phyloP scores from a whole-genome alignment of 2,797 vertebrate species.

The Cossypha dichroa region DNA sequence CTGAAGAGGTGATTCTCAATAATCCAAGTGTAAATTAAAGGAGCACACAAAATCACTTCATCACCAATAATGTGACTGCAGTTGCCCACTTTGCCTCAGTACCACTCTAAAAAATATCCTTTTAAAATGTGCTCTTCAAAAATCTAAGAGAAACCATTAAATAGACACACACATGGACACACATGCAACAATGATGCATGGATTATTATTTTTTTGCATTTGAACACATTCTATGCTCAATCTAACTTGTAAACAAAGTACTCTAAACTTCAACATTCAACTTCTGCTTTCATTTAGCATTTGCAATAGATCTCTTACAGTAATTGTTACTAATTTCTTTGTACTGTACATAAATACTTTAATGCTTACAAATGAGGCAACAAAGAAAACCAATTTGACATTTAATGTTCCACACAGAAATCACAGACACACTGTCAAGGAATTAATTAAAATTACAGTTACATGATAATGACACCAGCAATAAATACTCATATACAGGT shows the following conservation, averaged over 20 bases:
- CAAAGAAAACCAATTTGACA: slow-evolving; percentile 47
- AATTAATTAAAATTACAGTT: slow-evolving; percentile 57
- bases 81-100: background rate
- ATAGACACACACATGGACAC: background rate
- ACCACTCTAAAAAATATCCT: background rate
- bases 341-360: background rate
- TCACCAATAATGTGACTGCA: background rate
- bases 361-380: slow-evolving; percentile 38
- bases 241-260: background rate
- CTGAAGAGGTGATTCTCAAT: background rate
- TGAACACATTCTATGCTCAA: background rate
- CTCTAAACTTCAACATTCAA: background rate
- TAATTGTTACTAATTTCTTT: slow-evolving; percentile 26
- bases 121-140: background rate
- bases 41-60: background rate
- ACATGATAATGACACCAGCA: slow-evolving; percentile 11
- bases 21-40: background rate
- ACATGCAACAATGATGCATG: background rate
- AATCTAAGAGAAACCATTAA: background rate
- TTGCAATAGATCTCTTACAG: background rate
- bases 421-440: background rate
- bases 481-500: slow-evolving; percentile 48
- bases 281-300: background rate
- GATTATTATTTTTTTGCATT: background rate
- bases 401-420: slow-evolving; percentile 23